These are phyloP conservation scores for Melanaphis sacchari DNA, from an alignment of 1,140 invertebrate genomes.

Conservation along the genomic window DNA sequence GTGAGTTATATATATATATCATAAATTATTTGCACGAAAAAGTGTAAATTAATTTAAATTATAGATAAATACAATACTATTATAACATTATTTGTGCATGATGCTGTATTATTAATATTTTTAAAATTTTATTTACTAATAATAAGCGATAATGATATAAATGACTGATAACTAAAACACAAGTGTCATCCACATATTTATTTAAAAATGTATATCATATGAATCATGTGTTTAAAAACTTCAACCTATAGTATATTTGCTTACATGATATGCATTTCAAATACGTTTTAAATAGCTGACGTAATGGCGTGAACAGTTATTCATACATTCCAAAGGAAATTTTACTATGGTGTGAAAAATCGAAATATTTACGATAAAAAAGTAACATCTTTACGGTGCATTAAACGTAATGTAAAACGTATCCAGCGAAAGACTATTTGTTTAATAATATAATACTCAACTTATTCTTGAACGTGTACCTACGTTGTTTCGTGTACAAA, in stretches of 20 bases:
- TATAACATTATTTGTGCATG: background rate
- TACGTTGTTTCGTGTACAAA: background rate
- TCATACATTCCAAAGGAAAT: background rate
- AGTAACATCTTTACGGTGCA: background rate
- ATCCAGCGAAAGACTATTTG: background rate
- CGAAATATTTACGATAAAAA: slow-evolving; percentile 2
- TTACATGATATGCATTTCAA: background rate
- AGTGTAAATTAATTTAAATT: background rate
- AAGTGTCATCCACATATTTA: background rate
- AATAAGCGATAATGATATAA: no score
- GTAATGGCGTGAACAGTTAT: background rate
- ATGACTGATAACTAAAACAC: background rate
- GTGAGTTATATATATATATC: background rate
- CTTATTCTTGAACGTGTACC: background rate
- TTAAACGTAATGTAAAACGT: background rate
- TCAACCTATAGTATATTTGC: background rate
- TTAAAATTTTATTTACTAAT: no score
- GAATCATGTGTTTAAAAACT: background rate
- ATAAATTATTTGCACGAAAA: background rate
- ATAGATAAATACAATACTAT: background rate
- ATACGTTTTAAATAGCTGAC: background rate
- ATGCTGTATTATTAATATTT: background rate
- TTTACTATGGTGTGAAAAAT: background rate
- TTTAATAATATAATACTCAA: background rate
- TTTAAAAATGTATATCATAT: background rate